Conservation (phyloP, 1,140 invertebrate genomes). For the Stegodyphus dumicola region DNA sequence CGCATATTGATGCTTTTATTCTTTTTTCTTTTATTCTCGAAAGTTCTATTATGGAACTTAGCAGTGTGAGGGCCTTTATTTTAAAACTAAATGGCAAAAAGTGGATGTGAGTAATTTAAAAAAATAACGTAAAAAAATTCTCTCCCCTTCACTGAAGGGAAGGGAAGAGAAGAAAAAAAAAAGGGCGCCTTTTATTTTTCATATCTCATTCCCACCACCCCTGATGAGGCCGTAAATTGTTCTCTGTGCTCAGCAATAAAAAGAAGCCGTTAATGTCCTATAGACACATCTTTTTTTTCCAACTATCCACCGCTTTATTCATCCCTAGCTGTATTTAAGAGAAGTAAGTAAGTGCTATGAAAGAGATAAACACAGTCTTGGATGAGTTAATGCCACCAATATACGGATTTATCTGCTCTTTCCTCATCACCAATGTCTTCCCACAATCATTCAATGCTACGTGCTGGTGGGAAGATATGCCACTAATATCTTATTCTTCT, state of each 20-base stretch:
- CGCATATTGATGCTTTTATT: not conserved
- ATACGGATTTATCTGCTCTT: conserved; percentile 32
- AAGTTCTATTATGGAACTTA: not conserved
- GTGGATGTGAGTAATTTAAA: conserved; percentile 3
- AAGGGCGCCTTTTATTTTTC: conserved; percentile 36
- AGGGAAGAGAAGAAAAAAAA: not conserved
- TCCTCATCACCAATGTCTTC: not conserved
- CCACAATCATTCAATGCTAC: conserved; percentile 21
- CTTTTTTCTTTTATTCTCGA: not conserved
- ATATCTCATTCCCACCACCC: conserved; percentile 29
- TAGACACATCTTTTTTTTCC: conserved; percentile 27
- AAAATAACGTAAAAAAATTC: not conserved
- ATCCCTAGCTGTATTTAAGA: conserved; percentile 19
- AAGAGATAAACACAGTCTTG: conserved; percentile 30
- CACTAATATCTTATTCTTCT: conserved; percentile 22
- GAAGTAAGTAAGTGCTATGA: conserved; percentile 27
- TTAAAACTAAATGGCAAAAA: conserved; percentile 38
- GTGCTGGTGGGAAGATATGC: conserved; percentile 20
- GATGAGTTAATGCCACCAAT: conserved; percentile 46
- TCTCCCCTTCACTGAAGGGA: not conserved
- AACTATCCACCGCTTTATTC: not conserved
- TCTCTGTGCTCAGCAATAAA: conserved; percentile 12
- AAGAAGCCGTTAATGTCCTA: conserved; percentile 23
- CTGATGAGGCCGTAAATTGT: conserved; percentile 48
- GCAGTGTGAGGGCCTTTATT: not conserved